A percentile compares a stretch with the other conserved stretches of the same genome.
These are phyloP conservation scores for Sisor rabdophorus DNA, from an alignment of 2,113 vertebrate genomes.

Conservation along the genomic window DNA sequence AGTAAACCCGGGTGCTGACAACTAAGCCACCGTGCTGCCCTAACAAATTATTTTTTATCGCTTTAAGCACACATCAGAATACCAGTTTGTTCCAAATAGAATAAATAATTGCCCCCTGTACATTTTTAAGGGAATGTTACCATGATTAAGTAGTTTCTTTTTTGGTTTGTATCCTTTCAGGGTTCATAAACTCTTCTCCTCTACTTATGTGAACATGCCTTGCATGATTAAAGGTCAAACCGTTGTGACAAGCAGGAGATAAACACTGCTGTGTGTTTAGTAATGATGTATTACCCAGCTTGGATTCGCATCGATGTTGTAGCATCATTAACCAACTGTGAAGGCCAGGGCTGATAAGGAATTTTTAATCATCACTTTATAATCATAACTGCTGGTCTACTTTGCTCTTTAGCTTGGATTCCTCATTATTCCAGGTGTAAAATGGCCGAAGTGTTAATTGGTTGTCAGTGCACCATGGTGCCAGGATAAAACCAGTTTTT, in stretches of 20 bases:
- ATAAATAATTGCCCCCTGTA: no score
- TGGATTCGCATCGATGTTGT: constrained; percentile 70
- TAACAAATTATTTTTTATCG: no score
- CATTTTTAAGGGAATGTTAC: no score
- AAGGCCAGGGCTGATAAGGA: constrained; percentile 65
- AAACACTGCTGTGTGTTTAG: constrained; percentile 74
- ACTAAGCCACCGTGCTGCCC: no score
- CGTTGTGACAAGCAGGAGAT: constrained; percentile 79
- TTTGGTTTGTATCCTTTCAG: background rate
- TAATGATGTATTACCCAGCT: constrained; percentile 98
- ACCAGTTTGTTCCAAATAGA: no score
- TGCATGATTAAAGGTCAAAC: constrained; percentile 98
- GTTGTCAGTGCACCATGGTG: constrained; percentile 23
- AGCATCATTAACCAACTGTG: constrained; percentile 76
- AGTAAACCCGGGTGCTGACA: no score
- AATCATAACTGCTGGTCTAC: constrained; percentile 54
- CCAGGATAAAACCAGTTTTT: constrained; percentile 1
- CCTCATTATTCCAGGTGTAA: constrained; percentile 36
- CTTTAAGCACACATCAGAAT: no score
- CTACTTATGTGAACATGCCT: constrained; percentile 55
- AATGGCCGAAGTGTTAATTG: constrained; percentile 33
- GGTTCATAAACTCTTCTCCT: constrained; percentile 66
- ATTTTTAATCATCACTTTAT: constrained; percentile 64
- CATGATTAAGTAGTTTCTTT: no score
- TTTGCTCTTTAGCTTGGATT: constrained; percentile 16